Evolutionary conservation across 2,797 vertebrate species (phyloP).

Genomic region (Lacerta viridis): DNA sequence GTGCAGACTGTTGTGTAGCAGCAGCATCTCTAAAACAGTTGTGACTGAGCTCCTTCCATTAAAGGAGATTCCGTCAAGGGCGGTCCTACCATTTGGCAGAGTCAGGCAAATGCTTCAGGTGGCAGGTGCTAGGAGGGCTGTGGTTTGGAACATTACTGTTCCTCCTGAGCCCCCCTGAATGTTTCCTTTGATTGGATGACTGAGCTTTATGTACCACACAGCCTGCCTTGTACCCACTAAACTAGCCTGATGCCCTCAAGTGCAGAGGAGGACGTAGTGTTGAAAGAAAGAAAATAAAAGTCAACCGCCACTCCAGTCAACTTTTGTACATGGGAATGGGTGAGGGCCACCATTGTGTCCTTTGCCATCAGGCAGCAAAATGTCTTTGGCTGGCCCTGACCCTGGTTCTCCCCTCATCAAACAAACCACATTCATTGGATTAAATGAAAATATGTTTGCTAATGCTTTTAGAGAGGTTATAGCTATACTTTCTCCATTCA

Average conservation of each 20-base stretch:
- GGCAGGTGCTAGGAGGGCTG: too few relatives aligned
- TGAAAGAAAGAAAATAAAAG: too few relatives aligned
- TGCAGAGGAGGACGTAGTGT: too few relatives aligned
- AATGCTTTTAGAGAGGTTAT: slow-evolving; percentile 33
- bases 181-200: not conserved
- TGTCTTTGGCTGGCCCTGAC: not conserved
- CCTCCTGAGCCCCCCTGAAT: not conserved
- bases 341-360: too few relatives aligned
- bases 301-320: too few relatives aligned
- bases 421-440: not conserved
- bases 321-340: too few relatives aligned
- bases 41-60: not conserved
- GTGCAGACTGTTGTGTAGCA: not conserved
- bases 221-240: not conserved
- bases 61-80: rapidly evolving
- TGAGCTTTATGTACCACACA: not conserved
- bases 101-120: too few relatives aligned
- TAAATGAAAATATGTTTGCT: not conserved
- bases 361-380: too few relatives aligned
- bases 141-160: too few relatives aligned
- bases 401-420: not conserved
- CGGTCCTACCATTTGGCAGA: too few relatives aligned
- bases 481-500: slow-evolving; percentile 52
- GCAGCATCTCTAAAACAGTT: not conserved
- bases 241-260: not conserved